These are phyloP conservation scores for Thelaira solivaga DNA, from an alignment of 2,888 invertebrate genomes.

Conservation along the genomic window DNA sequence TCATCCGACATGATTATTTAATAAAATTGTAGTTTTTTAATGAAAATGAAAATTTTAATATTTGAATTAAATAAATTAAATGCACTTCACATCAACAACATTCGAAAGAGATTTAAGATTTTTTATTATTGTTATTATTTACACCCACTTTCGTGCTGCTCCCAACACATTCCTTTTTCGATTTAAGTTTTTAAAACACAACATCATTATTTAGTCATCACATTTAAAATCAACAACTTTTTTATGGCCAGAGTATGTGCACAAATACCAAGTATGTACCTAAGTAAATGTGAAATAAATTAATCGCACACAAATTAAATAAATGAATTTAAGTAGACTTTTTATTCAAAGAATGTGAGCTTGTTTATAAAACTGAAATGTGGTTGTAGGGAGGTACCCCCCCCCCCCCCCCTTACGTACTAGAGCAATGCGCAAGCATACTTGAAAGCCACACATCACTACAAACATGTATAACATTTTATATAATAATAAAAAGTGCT, in stretches of 20 bases:
- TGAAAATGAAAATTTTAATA: not conserved
- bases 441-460: no score
- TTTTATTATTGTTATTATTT: not conserved
- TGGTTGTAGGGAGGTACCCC: no score
- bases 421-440: no score
- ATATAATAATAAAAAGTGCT: no score
- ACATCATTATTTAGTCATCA: constrained; percentile 21
- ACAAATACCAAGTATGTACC: not conserved
- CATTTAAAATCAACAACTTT: not conserved
- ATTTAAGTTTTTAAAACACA: not conserved
- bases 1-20: not conserved
- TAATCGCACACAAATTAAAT: constrained; percentile 3
- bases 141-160: not conserved
- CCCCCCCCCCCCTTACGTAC: no score
- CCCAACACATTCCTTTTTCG: not conserved
- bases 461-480: no score
- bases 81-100: not conserved
- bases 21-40: not conserved
- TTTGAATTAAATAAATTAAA: not conserved
- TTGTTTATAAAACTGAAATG: constrained; percentile 16
- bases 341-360: constrained; percentile 22
- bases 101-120: not conserved
- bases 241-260: not conserved
- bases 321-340: constrained; percentile 4
- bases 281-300: not conserved